Base-by-base conservation (phyloP, 1,140 invertebrate species). In the Holcopasites calliopsidis region DNA sequence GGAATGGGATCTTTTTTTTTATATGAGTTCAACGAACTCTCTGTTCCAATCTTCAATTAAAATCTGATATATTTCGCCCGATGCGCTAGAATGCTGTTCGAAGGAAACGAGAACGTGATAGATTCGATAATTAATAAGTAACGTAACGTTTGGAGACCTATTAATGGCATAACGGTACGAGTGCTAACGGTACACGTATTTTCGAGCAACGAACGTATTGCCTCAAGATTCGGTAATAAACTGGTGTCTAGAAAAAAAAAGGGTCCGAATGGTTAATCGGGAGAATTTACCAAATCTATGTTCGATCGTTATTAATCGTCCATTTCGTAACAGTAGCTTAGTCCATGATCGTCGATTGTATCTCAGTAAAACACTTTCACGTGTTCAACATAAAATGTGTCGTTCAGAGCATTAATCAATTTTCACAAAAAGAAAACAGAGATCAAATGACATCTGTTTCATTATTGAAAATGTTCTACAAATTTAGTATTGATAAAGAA, bases 261-360 rank as follows among this genome's bases (percentile, higher is more conserved):
- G 35, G 35, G n/a, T n/a, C 35, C 26, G 31, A 3, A 35, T 35
- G 4, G 23, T n/a, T n/a, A n/a, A n/a, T n/a, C n/a, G n/a, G n/a
- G n/a, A n/a, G n/a, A n/a, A n/a, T n/a, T n/a, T n/a, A n/a, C n/a
- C n/a, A n/a, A n/a, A n/a, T n/a, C n/a, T 44, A 54, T 65, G 47
- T 44, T 55, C 50, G 61, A 47, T 66, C 62, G 71, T 74, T 76
- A 70, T 70, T 76, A 76, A 76, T 76, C 73, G 73, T 42, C 52
- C 65, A 76, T 70, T 76, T 76, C 44, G 26, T 35, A 75, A 33
- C 50, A 54, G 31, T 60, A 50, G 40, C 54, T 54, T 76, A 74
- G 66, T 74, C 71, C 71, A 54, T 66, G 71, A 66, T 66, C 65
- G 62, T n/a, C 71, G 71, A 74, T 74, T 44, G 61, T 38, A 74